These are phyloP conservation scores for Malurus alboscapulatus DNA, from an alignment of 2,113 vertebrate species.

Conservation along the genomic window DNA sequence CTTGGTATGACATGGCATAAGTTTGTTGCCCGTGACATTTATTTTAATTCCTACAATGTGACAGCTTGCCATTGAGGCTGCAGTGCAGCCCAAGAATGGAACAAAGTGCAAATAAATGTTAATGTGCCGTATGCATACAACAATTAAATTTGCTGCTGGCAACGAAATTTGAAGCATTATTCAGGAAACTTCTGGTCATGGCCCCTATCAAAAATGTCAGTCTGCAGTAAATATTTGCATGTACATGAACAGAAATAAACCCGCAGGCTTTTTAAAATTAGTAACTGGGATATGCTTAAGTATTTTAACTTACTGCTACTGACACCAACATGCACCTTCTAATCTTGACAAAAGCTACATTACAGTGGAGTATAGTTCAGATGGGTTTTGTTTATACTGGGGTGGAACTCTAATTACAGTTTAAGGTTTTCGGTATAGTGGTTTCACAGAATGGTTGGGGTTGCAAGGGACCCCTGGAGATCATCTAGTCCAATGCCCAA, in stretches of 20 bases:
- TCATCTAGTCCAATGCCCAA: too few species aligned
- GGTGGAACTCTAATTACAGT: too few species aligned
- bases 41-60: not conserved
- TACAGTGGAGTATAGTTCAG: too few species aligned
- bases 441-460: too few species aligned
- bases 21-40: conserved; percentile 1
- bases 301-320: not conserved
- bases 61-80: conserved; percentile 4
- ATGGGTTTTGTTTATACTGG: too few species aligned
- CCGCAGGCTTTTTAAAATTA: not conserved
- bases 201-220: not conserved
- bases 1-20: not conserved
- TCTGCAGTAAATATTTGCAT: not conserved
- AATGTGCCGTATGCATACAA: conserved; percentile 18
- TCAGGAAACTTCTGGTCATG: not conserved
- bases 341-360: not conserved
- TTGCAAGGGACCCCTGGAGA: too few species aligned
- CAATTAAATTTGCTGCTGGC: conserved; percentile 21
- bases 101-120: conserved; percentile 30
- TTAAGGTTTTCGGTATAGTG: too few species aligned
- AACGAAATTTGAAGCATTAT: not conserved
- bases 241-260: not conserved
- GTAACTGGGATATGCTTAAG: not conserved
- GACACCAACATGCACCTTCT: not conserved
- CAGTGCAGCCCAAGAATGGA: not conserved